Evolutionary conservation across 2,797 vertebrate species (phyloP).

Genomic region (Clarias platycephalus): DNA sequence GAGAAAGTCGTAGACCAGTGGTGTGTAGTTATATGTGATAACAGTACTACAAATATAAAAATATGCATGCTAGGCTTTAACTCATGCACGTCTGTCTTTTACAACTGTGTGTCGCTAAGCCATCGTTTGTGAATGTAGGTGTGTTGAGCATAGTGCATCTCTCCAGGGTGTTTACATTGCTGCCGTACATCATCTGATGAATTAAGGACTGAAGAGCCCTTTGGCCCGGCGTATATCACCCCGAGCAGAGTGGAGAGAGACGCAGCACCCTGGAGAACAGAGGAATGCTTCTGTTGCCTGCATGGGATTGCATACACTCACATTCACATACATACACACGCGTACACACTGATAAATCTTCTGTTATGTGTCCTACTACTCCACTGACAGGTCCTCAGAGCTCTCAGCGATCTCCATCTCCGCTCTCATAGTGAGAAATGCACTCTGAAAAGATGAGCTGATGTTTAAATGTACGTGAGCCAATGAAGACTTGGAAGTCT

Average conservation of each 20-base stretch:
- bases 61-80: not conserved
- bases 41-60: not conserved
- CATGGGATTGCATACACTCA: slow-evolving; percentile 22
- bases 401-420: not conserved
- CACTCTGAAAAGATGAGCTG: slow-evolving; percentile 24
- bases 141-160: slow-evolving; percentile 16
- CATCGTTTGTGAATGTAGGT: slow-evolving; percentile 10
- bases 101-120: not conserved
- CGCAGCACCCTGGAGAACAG: slow-evolving; percentile 46
- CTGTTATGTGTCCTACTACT: slow-evolving; percentile 30
- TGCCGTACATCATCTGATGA: slow-evolving; percentile 53
- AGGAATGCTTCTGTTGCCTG: slow-evolving; percentile 54
- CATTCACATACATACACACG: slow-evolving; percentile 32
- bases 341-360: slow-evolving; percentile 43
- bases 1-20: slow-evolving; percentile 11
- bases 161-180: slow-evolving; percentile 29
- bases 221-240: slow-evolving; percentile 48
- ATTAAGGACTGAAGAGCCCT: slow-evolving; percentile 50
- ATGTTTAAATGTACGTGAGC: not conserved
- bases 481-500: too few species aligned
- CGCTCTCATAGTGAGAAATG: slow-evolving; percentile 29
- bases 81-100: not conserved
- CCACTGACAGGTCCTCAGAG: slow-evolving; percentile 12
- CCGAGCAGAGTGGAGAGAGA: slow-evolving; percentile 37
- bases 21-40: not conserved